Conservation (phyloP, 2,888 invertebrate species). For the Mamestra brassicae region DNA sequence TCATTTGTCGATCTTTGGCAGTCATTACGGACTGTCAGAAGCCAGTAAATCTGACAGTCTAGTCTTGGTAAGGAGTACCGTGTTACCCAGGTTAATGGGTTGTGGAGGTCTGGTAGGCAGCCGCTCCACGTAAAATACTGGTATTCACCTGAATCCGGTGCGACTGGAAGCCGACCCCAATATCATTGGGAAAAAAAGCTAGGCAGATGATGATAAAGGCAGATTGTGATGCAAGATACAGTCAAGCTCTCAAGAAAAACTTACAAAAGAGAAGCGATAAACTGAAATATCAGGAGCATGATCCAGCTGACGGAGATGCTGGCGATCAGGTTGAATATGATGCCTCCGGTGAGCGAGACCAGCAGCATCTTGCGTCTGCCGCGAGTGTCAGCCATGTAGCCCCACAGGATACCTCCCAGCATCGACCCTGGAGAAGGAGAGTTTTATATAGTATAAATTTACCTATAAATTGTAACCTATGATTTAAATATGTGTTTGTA, state of each 20-base stretch:
- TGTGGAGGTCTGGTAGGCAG: no score
- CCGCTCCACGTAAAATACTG: no score
- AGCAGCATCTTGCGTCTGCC: conserved; percentile 80
- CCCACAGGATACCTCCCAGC: conserved; percentile 80
- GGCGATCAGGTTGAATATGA: conserved; percentile 77
- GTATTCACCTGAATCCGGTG: no score
- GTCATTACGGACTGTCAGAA: no score
- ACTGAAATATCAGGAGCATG: conserved; percentile 82
- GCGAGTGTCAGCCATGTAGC: conserved; percentile 81
- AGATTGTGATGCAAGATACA: neutral
- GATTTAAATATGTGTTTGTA: no score
- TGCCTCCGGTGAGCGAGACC: conserved; percentile 72
- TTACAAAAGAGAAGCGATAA: conserved; percentile 80
- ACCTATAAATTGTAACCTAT: no score
- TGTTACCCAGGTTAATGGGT: no score
- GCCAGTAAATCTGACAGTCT: no score
- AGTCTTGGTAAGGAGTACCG: no score
- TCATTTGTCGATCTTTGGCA: no score
- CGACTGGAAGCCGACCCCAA: no score
- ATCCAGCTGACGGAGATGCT: conserved; percentile 85
- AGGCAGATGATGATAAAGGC: neutral
- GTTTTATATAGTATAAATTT: neutral
- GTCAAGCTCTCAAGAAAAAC: conserved; percentile 58
- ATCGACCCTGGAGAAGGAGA: conserved; percentile 72
- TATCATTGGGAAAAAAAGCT: no score